phyloP scores from a whole-genome alignment of 1,140 invertebrate genomes.

The Cyrtorhinus lividipennis region DNA sequence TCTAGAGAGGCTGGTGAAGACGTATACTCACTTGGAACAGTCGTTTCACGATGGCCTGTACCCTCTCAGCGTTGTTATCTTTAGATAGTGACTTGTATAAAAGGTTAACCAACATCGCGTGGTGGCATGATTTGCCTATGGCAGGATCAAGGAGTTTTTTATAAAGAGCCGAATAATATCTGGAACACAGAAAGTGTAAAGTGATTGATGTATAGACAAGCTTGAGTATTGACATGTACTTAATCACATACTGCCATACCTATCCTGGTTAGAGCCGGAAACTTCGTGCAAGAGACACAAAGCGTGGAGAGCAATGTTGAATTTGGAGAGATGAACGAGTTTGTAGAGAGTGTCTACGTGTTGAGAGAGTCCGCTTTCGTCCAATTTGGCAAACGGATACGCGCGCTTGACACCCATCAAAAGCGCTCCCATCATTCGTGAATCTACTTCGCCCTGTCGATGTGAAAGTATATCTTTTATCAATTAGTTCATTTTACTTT shows the following conservation, averaged over 20 bases:
- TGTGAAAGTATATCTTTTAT: too few relatives aligned
- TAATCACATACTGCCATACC: conserved; percentile 33
- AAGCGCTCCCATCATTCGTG: conserved; percentile 80
- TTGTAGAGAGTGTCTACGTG: conserved; percentile 77
- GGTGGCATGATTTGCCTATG: conserved; percentile 55
- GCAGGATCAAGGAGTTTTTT: conserved; percentile 66
- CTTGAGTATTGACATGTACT: background rate
- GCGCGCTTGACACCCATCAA: conserved; percentile 76
- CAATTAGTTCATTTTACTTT: too few relatives aligned
- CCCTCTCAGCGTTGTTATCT: conserved; percentile 53
- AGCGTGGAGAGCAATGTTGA: conserved; percentile 75
- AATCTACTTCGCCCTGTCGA: conserved; percentile 85
- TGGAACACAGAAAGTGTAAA: conserved; percentile 34
- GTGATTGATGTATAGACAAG: too few relatives aligned
- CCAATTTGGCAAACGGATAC: conserved; percentile 57
- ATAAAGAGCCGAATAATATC: conserved; percentile 85
- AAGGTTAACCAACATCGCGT: conserved; percentile 73
- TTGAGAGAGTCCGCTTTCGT: conserved; percentile 37
- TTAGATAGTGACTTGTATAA: conserved; percentile 68
- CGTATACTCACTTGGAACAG: conserved; percentile 70
- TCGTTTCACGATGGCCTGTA: conserved; percentile 78
- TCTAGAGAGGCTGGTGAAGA: background rate
- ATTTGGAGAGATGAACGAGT: conserved; percentile 68
- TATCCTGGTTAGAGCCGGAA: conserved; percentile 42
- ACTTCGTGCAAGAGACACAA: conserved; percentile 76